Conservation (phyloP, 2,888 invertebrate genomes). For the Leistus spinibarbis region DNA sequence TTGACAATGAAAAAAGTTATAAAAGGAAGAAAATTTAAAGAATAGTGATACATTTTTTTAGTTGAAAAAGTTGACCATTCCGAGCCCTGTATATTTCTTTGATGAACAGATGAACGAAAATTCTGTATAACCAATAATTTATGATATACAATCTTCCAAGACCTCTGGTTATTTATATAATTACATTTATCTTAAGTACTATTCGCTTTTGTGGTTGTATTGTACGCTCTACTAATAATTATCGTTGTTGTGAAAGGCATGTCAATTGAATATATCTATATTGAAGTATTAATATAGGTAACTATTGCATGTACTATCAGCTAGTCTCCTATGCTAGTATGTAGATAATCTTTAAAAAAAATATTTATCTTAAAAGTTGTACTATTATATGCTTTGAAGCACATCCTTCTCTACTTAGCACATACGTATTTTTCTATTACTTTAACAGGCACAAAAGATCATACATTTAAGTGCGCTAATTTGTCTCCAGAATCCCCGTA, state of each 20-base stretch:
- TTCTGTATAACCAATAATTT: slow-evolving; percentile 7
- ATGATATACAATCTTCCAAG: slow-evolving; percentile 34
- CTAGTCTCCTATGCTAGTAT: neutral
- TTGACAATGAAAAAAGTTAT: too few species aligned
- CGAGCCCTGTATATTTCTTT: neutral
- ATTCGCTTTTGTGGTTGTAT: slow-evolving; percentile 34
- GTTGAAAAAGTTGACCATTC: neutral
- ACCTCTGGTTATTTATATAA: slow-evolving; percentile 37
- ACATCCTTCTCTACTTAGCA: slow-evolving; percentile 16
- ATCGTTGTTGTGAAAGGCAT: slow-evolving; percentile 7
- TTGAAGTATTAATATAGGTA: neutral
- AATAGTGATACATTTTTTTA: too few species aligned
- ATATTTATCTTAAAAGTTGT: slow-evolving; percentile 2
- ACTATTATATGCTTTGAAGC: slow-evolving; percentile 23
- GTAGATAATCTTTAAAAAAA: neutral
- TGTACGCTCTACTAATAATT: slow-evolving; percentile 21
- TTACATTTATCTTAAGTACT: slow-evolving; percentile 6
- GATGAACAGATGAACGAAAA: neutral
- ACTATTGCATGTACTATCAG: neutral
- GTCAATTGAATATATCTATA: neutral
- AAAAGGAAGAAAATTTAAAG: too few species aligned
- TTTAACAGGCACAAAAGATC: neutral
- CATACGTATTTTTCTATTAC: neutral
- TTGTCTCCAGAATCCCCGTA: slow-evolving; percentile 58
- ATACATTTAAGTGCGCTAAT: slow-evolving; percentile 4